These are phyloP conservation scores for Motacilla tschutschensis DNA, from an alignment of 2,113 vertebrate genomes.

Conservation along the genomic window DNA sequence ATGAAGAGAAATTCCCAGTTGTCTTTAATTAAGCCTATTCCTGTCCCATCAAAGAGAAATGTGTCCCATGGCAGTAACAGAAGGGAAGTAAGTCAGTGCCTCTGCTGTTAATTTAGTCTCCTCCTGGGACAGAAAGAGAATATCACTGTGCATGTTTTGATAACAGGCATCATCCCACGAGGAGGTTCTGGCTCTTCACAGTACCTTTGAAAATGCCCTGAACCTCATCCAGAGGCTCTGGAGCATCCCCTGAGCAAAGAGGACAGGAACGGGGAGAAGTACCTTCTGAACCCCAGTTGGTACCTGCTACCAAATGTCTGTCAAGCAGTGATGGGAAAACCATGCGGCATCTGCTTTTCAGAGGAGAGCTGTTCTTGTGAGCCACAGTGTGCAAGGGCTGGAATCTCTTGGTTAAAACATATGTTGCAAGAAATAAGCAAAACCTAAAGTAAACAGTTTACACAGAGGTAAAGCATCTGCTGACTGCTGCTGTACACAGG, in stretches of 20 bases:
- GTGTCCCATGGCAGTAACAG: not conserved
- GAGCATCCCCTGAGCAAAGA: not conserved
- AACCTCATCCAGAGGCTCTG: not conserved
- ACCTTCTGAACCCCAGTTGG: not conserved
- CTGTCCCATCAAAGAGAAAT: not conserved
- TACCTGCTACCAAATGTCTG: not conserved
- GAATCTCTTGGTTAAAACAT: not conserved
- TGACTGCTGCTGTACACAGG: not conserved
- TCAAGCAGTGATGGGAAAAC: not conserved
- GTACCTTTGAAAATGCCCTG: not conserved
- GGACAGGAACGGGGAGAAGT: rapidly evolving
- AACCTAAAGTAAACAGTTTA: conserved; percentile 20
- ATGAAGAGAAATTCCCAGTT: not conserved
- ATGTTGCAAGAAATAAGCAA: not conserved
- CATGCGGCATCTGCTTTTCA: not conserved
- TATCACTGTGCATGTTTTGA: not conserved
- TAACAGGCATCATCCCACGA: not conserved
- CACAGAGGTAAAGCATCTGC: conserved; percentile 18
- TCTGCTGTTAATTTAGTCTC: not conserved
- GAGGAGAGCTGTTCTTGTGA: not conserved
- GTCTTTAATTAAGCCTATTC: conserved; percentile 14
- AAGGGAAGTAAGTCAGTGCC: not conserved
- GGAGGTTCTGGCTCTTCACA: not conserved
- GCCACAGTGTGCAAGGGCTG: rapidly evolving
- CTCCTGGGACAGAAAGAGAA: not conserved